phyloP scores from a whole-genome alignment of 2,888 invertebrate species.

The Metalampra italica region DNA sequence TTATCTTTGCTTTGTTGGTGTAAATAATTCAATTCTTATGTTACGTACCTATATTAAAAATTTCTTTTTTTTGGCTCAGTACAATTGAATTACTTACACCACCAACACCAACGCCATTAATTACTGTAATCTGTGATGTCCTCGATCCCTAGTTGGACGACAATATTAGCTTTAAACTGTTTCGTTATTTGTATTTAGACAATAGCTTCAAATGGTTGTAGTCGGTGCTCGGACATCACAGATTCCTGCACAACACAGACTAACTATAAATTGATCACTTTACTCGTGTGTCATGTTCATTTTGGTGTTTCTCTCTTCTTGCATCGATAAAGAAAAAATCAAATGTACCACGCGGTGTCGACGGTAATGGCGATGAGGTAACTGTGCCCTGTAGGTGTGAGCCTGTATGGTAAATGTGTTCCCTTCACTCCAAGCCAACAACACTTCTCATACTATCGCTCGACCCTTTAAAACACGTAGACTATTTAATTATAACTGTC shows the following conservation, averaged over 20 bases:
- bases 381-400: slow-evolving; percentile 73
- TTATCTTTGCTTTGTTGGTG: slow-evolving; percentile 12
- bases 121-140: slow-evolving; percentile 42
- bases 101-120: slow-evolving; percentile 21
- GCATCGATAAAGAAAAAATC: slow-evolving; percentile 87
- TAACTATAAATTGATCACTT: slow-evolving; percentile 35
- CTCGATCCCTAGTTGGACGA: slow-evolving; percentile 15
- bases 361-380: slow-evolving; percentile 96
- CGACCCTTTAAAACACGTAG: slow-evolving; percentile 42
- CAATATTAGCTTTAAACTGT: neutral
- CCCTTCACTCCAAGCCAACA: slow-evolving; percentile 18
- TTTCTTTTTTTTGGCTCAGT: neutral
- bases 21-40: slow-evolving; percentile 8
- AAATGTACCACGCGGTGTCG: slow-evolving; percentile 97
- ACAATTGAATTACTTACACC: slow-evolving; percentile 33
- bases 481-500: slow-evolving; percentile 13
- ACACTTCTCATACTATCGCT: slow-evolving; percentile 31
- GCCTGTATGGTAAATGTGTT: slow-evolving; percentile 50
- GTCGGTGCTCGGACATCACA: slow-evolving; percentile 25
- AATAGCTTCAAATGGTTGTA: neutral
- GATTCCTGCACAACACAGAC: slow-evolving; percentile 38
- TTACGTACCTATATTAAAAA: neutral
- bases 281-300: slow-evolving; percentile 63
- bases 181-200: neutral
- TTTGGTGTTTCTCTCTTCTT: slow-evolving; percentile 79